phyloP scores from a whole-genome alignment of 2,113 vertebrate genomes.

The Cyprinodon tularosa region DNA sequence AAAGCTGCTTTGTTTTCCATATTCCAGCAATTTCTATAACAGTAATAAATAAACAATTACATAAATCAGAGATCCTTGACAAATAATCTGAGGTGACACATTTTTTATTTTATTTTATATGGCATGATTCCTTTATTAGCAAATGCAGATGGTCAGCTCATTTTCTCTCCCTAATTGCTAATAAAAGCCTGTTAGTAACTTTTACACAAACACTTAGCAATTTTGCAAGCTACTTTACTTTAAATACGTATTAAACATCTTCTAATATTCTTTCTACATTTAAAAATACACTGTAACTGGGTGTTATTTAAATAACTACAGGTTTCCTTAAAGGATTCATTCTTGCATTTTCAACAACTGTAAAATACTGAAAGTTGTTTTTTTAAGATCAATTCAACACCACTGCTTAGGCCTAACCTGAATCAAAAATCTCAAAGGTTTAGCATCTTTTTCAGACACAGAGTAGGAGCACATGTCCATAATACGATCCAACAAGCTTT shows the following conservation, averaged over 20 bases:
- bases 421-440: constrained; percentile 35
- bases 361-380: neutral
- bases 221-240: neutral
- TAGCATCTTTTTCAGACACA: too few relatives aligned
- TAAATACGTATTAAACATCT: constrained; percentile 5
- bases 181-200: constrained; percentile 1
- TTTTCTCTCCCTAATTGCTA: neutral
- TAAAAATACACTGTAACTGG: neutral
- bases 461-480: too few relatives aligned
- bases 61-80: neutral
- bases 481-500: constrained; percentile 50
- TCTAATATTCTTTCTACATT: neutral
- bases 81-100: neutral
- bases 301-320: neutral
- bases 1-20: too few relatives aligned
- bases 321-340: neutral
- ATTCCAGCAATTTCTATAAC: too few relatives aligned
- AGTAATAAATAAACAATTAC: too few relatives aligned
- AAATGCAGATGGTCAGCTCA: neutral
- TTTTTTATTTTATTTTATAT: neutral
- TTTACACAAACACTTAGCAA: neutral
- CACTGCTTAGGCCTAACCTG: constrained; percentile 29
- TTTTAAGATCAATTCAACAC: too few relatives aligned
- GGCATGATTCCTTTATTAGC: neutral
- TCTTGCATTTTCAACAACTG: neutral